Conservation (phyloP, 2,888 invertebrate species). For the Troilus luridus region DNA sequence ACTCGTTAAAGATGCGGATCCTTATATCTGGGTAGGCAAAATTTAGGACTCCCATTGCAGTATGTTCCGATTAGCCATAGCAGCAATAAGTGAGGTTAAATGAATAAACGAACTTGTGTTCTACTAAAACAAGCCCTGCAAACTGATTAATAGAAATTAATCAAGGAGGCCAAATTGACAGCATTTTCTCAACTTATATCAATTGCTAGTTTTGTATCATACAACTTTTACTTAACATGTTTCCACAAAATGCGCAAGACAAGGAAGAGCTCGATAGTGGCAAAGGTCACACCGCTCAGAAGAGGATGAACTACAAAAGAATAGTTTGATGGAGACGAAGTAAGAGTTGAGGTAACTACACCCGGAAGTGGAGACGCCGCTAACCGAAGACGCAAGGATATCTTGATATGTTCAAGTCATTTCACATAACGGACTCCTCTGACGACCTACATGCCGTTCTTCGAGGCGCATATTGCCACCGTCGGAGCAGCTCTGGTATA, state of each 20-base stretch:
- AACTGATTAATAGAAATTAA: too few species aligned
- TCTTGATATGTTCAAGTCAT: constrained; percentile 49
- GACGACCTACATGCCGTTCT: background rate
- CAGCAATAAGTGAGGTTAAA: too few species aligned
- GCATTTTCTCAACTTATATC: background rate
- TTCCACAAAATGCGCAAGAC: background rate
- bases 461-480: constrained; percentile 2
- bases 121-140: too few species aligned
- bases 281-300: background rate
- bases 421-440: constrained; percentile 21
- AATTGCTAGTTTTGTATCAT: background rate
- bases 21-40: too few species aligned
- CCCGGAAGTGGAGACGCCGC: constrained; percentile 22
- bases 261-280: background rate
- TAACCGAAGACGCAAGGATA: constrained; percentile 40
- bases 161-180: too few species aligned
- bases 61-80: too few species aligned
- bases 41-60: too few species aligned
- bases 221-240: background rate
- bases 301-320: background rate
- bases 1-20: too few species aligned
- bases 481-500: background rate
- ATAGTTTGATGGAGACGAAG: background rate
- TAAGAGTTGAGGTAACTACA: constrained; percentile 16
- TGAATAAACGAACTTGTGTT: too few species aligned